phyloP scores from a whole-genome alignment of 1,140 invertebrate species.

The Oedothorax gibbosus region DNA sequence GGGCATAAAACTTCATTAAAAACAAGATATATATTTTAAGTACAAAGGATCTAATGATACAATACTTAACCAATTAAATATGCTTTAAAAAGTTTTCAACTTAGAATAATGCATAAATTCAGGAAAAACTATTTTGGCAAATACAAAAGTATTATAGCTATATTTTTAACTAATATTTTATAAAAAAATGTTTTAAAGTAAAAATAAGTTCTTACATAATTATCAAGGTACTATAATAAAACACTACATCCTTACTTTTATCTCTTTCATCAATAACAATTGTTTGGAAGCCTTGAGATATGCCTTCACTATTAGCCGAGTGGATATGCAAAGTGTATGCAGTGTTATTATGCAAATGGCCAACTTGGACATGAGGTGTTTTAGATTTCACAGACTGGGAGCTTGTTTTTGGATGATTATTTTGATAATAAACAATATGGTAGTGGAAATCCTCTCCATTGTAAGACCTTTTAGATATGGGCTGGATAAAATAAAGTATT shows the following conservation, averaged over 20 bases:
- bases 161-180: too few relatives aligned
- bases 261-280: slow-evolving; percentile 41
- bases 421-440: slow-evolving; percentile 16
- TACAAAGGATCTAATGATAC: too few relatives aligned
- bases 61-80: too few relatives aligned
- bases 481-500: slow-evolving; percentile 19
- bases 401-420: background rate
- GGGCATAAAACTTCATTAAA: too few relatives aligned
- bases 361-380: slow-evolving; percentile 11
- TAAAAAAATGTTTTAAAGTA: too few relatives aligned
- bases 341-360: slow-evolving; percentile 28
- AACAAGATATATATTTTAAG: too few relatives aligned
- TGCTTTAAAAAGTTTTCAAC: too few relatives aligned
- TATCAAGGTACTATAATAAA: too few relatives aligned
- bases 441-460: slow-evolving; percentile 55
- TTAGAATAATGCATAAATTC: too few relatives aligned
- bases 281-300: slow-evolving; percentile 30
- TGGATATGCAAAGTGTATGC: slow-evolving; percentile 50
- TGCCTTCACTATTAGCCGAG: slow-evolving; percentile 51
- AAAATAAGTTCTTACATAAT: too few relatives aligned
- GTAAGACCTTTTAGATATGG: slow-evolving; percentile 33
- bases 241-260: slow-evolving; percentile 40
- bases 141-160: too few relatives aligned
- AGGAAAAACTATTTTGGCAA: too few relatives aligned
- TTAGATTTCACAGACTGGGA: slow-evolving; percentile 23